These are phyloP conservation scores for Syrphus vitripennis DNA, from an alignment of 2,888 invertebrate species.

Conservation along the genomic window DNA sequence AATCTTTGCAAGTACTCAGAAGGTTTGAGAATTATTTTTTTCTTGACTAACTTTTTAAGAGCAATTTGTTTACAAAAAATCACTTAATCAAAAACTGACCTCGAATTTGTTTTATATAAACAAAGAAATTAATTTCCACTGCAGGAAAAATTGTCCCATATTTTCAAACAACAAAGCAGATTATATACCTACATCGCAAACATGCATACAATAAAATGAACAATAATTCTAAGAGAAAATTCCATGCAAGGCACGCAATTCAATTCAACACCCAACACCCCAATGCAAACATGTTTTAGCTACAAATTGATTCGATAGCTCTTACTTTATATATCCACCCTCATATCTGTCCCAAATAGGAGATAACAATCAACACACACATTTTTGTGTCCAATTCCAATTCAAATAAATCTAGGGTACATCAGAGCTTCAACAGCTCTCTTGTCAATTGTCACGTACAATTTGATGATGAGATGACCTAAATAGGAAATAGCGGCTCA, in stretches of 20 bases:
- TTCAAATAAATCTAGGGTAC: conserved; percentile 49
- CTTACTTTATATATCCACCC: conserved; percentile 47
- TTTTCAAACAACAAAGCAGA: not conserved
- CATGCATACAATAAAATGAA: conserved; percentile 3
- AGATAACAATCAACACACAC: conserved; percentile 34
- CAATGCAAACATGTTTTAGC: conserved; percentile 9
- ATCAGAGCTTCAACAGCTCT: not conserved
- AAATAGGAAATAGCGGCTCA: conserved; percentile 50
- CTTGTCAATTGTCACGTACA: conserved; percentile 61
- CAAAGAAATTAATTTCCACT: not conserved
- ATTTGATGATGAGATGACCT: conserved; percentile 35
- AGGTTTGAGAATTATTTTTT: too few relatives aligned
- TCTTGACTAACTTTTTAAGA: too few relatives aligned
- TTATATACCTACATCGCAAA: not conserved
- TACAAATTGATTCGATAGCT: conserved; percentile 33
- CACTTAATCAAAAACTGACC: not conserved
- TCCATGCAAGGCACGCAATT: not conserved
- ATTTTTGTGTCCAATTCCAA: conserved; percentile 28
- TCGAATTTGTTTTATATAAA: not conserved
- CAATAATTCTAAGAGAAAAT: not conserved
- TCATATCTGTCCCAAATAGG: not conserved
- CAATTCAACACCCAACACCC: conserved; percentile 8
- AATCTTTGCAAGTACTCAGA: too few relatives aligned
- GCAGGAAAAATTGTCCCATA: conserved; percentile 7
- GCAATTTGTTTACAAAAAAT: not conserved